Base-by-base conservation (phyloP, 2,888 invertebrate genomes). In the Chymomyza caudatula region DNA sequence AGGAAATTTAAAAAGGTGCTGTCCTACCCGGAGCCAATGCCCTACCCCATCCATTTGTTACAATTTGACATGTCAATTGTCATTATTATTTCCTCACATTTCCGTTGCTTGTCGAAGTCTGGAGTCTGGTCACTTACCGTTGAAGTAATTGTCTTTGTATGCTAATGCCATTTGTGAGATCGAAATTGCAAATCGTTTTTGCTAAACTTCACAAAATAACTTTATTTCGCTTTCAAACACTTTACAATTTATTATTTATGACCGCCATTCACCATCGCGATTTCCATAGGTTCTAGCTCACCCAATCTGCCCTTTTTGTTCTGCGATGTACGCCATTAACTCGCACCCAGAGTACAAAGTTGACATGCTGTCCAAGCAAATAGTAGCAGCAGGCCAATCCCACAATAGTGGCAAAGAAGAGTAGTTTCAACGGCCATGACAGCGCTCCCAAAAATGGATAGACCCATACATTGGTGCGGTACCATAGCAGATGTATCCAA, bases 11-110 rank as follows among this genome's bases (percentile, higher is more conserved):
- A 23, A 54, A 25, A 54, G 11, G n/a, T 11, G 11, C 11, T 11
- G 8, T 11, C 8, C 11, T 37, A 37, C 29, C 29, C 11, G 11
- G 2, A 37, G 4, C 29, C 29, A 37, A n/a, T 17, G n/a, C 23
- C 15, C 15, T 49, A 63, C 55, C 19, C 20, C 23, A 19, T n/a
- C 55, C 58, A 59, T 47, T 67, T 44, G 65, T 59, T 74, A 71
- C 75, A 65, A 67, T 72, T 73, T 73, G 73, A 78, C 77, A 71
- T 73, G 71, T 76, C 71, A 73, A 78, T 77, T 77, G 77, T 73
- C 74, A 73, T 71, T 67, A 61, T 73, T 69, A 77, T 76, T 72
- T 72, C 65, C 67, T 69, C 62, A 58, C 66, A 77, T 77, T 69
- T 69, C 71, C 65, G 75, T 60, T 67, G 55, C 43, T 65, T 49